Evolutionary conservation across 2,888 invertebrate genomes (phyloP).

Genomic region (Diaperis boleti): DNA sequence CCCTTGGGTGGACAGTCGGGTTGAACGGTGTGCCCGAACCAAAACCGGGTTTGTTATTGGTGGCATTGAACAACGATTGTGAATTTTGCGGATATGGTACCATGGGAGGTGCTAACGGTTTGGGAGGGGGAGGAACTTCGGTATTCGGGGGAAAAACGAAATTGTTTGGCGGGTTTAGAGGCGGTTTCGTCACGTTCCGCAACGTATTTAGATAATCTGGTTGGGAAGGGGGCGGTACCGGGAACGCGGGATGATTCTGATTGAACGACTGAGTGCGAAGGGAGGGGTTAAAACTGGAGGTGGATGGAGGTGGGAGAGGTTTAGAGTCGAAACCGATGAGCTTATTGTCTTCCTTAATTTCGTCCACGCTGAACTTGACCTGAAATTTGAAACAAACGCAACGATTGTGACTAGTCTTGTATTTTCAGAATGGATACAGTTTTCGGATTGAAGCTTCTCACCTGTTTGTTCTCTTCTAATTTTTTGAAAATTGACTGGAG

Average conservation of each 20-base stretch:
- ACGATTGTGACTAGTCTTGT: neutral
- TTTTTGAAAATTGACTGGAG: conserved; percentile 82
- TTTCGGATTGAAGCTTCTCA: no score
- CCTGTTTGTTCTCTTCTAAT: conserved; percentile 78
- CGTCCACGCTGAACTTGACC: conserved; percentile 64
- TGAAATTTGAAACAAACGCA: conserved; percentile 48
- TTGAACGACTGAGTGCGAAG: conserved; percentile 54
- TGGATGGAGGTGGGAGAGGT: conserved; percentile 46
- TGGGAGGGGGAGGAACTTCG: conserved; percentile 35
- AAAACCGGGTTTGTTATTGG: conserved; percentile 10
- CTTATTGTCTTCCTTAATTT: conserved; percentile 46
- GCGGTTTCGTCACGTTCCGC: conserved; percentile 53
- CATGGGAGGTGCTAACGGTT: conserved; percentile 21
- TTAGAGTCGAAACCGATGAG: conserved; percentile 41
- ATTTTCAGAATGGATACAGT: neutral
- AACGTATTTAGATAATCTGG: conserved; percentile 55
- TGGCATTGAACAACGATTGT: conserved; percentile 19
- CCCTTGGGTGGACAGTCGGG: neutral
- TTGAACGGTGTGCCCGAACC: neutral
- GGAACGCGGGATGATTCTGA: conserved; percentile 53
- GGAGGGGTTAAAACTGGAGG: conserved; percentile 40
- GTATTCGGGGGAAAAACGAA: conserved; percentile 47
- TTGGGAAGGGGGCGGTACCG: conserved; percentile 47
- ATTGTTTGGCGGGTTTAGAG: conserved; percentile 41
- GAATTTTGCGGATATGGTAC: conserved; percentile 23